These are phyloP conservation scores for Psix sp. DNA, from an alignment of 1,140 invertebrate genomes.

Conservation along the genomic window DNA sequence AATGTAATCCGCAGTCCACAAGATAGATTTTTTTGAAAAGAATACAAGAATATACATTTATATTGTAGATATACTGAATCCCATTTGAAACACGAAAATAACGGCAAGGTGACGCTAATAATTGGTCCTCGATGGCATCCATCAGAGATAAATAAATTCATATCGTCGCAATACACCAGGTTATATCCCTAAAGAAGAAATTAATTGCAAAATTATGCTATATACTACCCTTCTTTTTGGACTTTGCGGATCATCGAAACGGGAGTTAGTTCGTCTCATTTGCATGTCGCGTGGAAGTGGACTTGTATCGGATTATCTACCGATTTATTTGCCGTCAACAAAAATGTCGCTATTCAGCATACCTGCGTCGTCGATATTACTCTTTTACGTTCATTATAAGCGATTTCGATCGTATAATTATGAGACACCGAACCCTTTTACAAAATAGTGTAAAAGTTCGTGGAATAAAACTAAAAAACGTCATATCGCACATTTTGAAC, in stretches of 20 bases:
- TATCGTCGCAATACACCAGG: slow-evolving; percentile 42
- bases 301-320: slow-evolving; percentile 56
- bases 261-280: slow-evolving; percentile 62
- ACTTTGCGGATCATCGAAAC: slow-evolving; percentile 60
- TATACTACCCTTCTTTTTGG: slow-evolving; percentile 51
- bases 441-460: too few species aligned
- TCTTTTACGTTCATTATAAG: slow-evolving; percentile 33
- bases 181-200: slow-evolving; percentile 61
- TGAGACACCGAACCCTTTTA: too few species aligned
- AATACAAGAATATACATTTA: neutral
- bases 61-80: slow-evolving; percentile 18
- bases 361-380: slow-evolving; percentile 23
- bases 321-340: slow-evolving; percentile 62
- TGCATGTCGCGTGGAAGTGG: slow-evolving; percentile 69
- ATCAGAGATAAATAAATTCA: slow-evolving; percentile 52
- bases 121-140: slow-evolving; percentile 49
- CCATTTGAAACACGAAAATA: slow-evolving; percentile 40
- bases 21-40: slow-evolving; percentile 13
- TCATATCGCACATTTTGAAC: too few species aligned
- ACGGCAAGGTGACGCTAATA: slow-evolving; percentile 39
- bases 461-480: too few species aligned
- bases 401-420: too few species aligned
- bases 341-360: slow-evolving; percentile 39
- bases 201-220: slow-evolving; percentile 74
- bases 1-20: too few species aligned